Percentiles rank a stretch among this genome's conserved stretches.
These are phyloP conservation scores for Plecotus auritus DNA, from an alignment of 2,113 vertebrate genomes.

Conservation along the genomic window DNA sequence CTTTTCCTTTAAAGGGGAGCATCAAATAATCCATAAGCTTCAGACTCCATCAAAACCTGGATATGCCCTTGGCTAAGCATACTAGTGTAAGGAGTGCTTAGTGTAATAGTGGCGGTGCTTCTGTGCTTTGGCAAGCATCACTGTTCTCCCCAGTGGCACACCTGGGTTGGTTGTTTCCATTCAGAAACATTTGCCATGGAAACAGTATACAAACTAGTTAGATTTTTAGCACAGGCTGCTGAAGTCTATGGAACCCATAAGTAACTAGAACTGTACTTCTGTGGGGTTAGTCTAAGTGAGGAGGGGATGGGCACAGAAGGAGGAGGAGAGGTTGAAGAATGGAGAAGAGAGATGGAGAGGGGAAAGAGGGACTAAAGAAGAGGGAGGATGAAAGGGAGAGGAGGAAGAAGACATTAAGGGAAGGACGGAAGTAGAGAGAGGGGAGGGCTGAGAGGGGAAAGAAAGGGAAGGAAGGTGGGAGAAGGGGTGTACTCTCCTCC, in stretches of 20 bases:
- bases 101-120: too few species aligned
- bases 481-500: background rate
- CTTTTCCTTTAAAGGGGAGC: background rate
- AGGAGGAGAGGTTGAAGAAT: background rate
- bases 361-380: background rate
- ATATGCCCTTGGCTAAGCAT: background rate
- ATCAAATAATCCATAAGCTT: background rate
- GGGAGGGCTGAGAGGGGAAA: background rate
- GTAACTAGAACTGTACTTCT: background rate
- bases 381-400: too few species aligned
- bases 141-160: background rate
- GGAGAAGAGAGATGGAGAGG: background rate
- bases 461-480: background rate
- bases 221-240: background rate
- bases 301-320: background rate
- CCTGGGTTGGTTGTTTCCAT: background rate
- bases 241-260: background rate
- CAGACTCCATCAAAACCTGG: background rate
- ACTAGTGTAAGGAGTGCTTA: background rate
- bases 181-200: background rate
- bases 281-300: background rate
- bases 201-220: background rate
- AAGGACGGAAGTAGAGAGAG: background rate
- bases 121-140: background rate
- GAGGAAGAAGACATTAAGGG: background rate